phyloP scores from a whole-genome alignment of 2,797 vertebrate genomes.

The Lepus oiostolus region DNA sequence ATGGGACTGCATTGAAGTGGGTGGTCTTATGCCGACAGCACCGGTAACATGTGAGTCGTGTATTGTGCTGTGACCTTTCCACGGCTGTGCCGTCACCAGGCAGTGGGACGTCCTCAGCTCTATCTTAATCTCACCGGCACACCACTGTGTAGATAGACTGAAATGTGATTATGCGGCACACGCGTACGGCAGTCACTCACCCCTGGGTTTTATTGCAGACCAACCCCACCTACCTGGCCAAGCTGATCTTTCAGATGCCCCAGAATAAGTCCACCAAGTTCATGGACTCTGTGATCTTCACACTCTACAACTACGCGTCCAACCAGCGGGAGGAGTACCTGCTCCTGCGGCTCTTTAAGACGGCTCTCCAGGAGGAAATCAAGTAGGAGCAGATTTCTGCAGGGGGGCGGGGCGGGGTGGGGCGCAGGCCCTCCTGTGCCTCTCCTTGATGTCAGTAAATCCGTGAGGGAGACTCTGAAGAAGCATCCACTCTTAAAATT shows the following conservation, averaged over 20 bases:
- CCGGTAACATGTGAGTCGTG: no score
- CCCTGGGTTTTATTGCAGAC: constrained; percentile 87
- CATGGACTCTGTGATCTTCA: constrained; percentile 99
- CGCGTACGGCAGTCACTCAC: neutral
- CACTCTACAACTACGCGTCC: constrained; percentile 98
- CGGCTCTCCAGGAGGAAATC: constrained; percentile 97
- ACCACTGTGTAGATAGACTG: no score
- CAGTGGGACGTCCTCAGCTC: no score
- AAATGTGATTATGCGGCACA: no score
- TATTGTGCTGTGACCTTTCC: no score
- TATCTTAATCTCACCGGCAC: no score
- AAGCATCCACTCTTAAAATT: neutral
- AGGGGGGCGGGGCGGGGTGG: neutral
- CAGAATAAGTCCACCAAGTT: constrained; percentile 99
- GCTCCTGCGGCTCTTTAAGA: constrained; percentile 97
- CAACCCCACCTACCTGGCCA: constrained; percentile 98
- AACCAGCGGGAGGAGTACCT: constrained; percentile 99
- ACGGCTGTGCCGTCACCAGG: no score
- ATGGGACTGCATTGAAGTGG: no score
- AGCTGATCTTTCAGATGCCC: constrained; percentile 99
- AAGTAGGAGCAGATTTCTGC: constrained; percentile 90
- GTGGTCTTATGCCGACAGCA: no score
- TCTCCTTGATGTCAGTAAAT: neutral
- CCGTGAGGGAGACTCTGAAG: neutral
- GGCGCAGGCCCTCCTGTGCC: neutral